These are phyloP conservation scores for Magallana angulata DNA, from an alignment of 1,140 invertebrate genomes.

Conservation along the genomic window DNA sequence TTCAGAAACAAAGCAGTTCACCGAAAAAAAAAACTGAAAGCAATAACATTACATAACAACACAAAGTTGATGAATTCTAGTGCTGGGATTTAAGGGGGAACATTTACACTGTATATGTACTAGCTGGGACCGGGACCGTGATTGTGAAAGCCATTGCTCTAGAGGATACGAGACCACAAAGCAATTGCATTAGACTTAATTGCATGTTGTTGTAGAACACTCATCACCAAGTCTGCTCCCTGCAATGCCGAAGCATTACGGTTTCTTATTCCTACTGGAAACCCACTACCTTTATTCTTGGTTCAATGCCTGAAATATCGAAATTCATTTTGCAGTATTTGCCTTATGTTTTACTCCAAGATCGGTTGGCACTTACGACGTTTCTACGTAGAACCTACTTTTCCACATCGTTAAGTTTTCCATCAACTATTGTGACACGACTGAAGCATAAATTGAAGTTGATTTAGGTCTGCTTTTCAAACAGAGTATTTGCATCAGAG, in stretches of 20 bases:
- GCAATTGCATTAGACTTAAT: constrained; percentile 36
- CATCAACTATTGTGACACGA: not conserved
- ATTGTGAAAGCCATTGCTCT: constrained; percentile 5
- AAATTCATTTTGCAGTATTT: not conserved
- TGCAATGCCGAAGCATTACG: not conserved
- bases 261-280: not conserved
- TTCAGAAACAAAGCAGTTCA: not conserved
- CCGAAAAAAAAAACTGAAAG: not conserved
- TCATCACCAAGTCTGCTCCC: not conserved
- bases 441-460: not conserved
- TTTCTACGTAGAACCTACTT: not conserved
- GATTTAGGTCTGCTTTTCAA: not conserved
- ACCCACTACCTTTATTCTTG: not conserved
- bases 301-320: not conserved
- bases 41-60: not conserved
- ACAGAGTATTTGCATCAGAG: constrained; percentile 14
- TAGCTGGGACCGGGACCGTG: not conserved
- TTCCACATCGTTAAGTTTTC: not conserved
- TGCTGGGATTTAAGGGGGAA: not conserved
- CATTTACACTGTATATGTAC: not conserved
- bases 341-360: not conserved
- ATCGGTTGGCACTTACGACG: no score
- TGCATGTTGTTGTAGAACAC: constrained; percentile 27
- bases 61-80: not conserved
- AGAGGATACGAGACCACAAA: not conserved